Base-by-base conservation (phyloP, 2,113 vertebrate genomes). In the Megaceryle torquata region DNA sequence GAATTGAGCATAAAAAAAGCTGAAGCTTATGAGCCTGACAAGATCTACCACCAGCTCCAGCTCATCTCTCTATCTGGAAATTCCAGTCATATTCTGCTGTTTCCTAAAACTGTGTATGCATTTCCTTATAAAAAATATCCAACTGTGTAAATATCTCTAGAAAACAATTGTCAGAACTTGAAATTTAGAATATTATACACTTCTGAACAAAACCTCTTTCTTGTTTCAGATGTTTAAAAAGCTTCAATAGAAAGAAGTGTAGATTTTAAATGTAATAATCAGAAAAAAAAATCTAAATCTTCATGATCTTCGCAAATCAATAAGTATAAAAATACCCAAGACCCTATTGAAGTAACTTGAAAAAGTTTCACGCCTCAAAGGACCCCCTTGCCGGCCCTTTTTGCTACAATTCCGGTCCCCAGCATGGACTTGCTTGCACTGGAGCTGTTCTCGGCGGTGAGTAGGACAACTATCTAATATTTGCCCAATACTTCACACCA, bases 71-170 rank as follows among this genome's bases (percentile, higher is more conserved):
- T 59, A 0, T 63, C 24, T 31, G 26, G 24, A 43, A 6, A 74
- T 5, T 37, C 15, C 22, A 91, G 19, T 41, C 11, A 46, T 24
- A 64, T 33, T 63, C 43, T 78, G 8, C 19, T 71, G 13, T 75
- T 83, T 68, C 39, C 33, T 70, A 83, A 54, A 65, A 53, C 5
- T 74, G 2, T 9, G 10, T 29, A 6, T 35, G 14, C 7, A 9
- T 4, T 81, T 88, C 31, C 19, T 79, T 17, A 37, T 28, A 24
- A 87, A 78, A 64, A 68, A 43, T 5, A 3, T n/a, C 21, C 14
- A 53, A 41, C 31, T 0, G 0, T 22, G 4, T 3, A 60, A 28
- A 25, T 53, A 35, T n/a, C 3, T 72, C 11, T 29, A 19, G 44
- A 65, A 76, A 82, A 39, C 1, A 44, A 18, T 69, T 56, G 10